A percentile compares a stretch with the other conserved stretches of the same genome.
These are phyloP conservation scores for Thumatha senex DNA, from an alignment of 2,888 invertebrate species.

Conservation along the genomic window DNA sequence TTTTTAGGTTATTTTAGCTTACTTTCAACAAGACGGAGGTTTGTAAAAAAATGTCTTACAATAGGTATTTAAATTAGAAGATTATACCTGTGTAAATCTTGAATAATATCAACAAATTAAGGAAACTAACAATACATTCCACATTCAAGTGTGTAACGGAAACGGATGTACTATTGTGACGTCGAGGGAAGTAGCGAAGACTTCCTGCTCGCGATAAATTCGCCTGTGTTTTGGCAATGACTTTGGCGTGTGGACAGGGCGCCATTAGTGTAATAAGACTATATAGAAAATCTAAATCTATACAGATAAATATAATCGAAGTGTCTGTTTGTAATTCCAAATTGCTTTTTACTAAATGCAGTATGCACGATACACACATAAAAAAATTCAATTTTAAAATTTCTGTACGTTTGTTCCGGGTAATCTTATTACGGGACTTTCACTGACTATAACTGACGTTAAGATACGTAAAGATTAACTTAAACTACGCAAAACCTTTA, in stretches of 20 bases:
- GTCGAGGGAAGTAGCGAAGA: slow-evolving; percentile 75
- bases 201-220: slow-evolving; percentile 73
- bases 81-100: slow-evolving; percentile 4
- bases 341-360: neutral
- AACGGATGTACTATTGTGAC: slow-evolving; percentile 77
- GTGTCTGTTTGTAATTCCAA: neutral
- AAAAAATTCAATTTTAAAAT: too few relatives aligned
- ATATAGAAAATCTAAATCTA: slow-evolving; percentile 1
- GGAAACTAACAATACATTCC: slow-evolving; percentile 66
- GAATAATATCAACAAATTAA: slow-evolving; percentile 43
- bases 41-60: too few relatives aligned
- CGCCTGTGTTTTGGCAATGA: slow-evolving; percentile 61
- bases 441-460: too few relatives aligned
- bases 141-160: slow-evolving; percentile 68
- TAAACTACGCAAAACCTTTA: too few relatives aligned
- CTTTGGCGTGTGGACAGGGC: slow-evolving; percentile 28
- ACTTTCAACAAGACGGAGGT: too few relatives aligned
- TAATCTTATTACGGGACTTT: too few relatives aligned
- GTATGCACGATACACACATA: too few relatives aligned
- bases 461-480: too few relatives aligned
- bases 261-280: slow-evolving; percentile 23
- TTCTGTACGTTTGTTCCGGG: too few relatives aligned
- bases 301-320: too few relatives aligned
- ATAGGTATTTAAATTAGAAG: too few relatives aligned
- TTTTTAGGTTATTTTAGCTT: too few relatives aligned